These are phyloP conservation scores for Trachemys scripta DNA, from an alignment of 2,113 vertebrate genomes.

Conservation along the genomic window DNA sequence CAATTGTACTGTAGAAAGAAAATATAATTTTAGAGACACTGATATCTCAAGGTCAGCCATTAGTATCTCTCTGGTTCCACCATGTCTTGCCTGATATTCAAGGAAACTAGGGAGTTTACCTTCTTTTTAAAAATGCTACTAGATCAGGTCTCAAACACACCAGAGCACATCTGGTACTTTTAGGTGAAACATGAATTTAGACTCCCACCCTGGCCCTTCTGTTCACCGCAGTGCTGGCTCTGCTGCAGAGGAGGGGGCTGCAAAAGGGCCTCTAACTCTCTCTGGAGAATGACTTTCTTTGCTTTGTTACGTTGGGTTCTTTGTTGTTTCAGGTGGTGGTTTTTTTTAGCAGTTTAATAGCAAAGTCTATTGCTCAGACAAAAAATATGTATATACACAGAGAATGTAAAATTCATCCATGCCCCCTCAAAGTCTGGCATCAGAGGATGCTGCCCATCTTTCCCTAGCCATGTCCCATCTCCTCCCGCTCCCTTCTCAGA, in stretches of 20 bases:
- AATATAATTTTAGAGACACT: not conserved
- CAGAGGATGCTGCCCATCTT: too few species aligned
- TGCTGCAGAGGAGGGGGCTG: not conserved
- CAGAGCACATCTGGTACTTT: not conserved
- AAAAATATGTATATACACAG: too few species aligned
- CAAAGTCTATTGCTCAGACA: too few species aligned
- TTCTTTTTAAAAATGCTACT: not conserved
- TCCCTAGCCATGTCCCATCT: too few species aligned
- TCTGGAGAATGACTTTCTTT: not conserved
- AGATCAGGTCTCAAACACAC: not conserved
- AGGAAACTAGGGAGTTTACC: not conserved
- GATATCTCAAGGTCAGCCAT: not conserved
- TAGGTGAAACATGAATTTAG: not conserved
- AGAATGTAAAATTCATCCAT: too few species aligned
- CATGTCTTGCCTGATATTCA: not conserved
- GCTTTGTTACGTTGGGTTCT: too few species aligned
- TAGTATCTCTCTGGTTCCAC: not conserved
- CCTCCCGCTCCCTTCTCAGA: too few species aligned
- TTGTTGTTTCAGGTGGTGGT: not conserved
- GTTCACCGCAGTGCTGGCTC: not conserved
- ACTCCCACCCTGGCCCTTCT: not conserved
- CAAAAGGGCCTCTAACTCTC: not conserved
- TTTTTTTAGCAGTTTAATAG: too few species aligned
- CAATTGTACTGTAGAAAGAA: not conserved
- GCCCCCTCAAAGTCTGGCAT: too few species aligned